Conservation (phyloP, 2,888 invertebrate species). For the Diogma glabrata region DNA sequence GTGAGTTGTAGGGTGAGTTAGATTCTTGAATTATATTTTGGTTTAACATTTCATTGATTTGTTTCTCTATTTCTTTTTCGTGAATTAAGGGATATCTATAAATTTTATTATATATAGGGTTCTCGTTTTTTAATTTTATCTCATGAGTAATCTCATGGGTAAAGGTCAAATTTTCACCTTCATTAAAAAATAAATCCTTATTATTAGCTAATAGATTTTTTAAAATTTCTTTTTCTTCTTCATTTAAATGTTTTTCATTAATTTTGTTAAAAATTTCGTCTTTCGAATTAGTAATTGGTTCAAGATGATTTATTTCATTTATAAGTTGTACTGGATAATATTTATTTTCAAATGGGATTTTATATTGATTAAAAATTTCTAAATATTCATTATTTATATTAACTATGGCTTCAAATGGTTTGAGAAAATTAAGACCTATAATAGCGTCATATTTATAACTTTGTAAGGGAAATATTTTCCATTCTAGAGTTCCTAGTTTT, state of each 20-base stretch:
- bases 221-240: neutral
- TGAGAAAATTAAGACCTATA: slow-evolving; percentile 8
- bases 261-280: neutral
- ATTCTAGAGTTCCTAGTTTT: slow-evolving; percentile 7
- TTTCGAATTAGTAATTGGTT: neutral
- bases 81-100: neutral
- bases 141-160: too few species aligned
- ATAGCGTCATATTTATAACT: slow-evolving; percentile 11
- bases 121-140: neutral
- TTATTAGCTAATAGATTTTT: neutral
- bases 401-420: slow-evolving; percentile 6
- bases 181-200: neutral
- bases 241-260: neutral
- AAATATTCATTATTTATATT: slow-evolving; percentile 8
- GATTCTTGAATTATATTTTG: neutral
- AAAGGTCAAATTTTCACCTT: neutral
- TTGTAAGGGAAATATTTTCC: slow-evolving; percentile 11
- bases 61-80: neutral
- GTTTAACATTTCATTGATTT: neutral
- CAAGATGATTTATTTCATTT: neutral
- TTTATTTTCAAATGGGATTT: slow-evolving; percentile 5
- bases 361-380: slow-evolving; percentile 8
- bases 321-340: neutral
- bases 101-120: neutral
- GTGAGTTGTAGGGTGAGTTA: neutral